Conservation (phyloP, 1,140 invertebrate species). For the Sitodiplosis mosellana region DNA sequence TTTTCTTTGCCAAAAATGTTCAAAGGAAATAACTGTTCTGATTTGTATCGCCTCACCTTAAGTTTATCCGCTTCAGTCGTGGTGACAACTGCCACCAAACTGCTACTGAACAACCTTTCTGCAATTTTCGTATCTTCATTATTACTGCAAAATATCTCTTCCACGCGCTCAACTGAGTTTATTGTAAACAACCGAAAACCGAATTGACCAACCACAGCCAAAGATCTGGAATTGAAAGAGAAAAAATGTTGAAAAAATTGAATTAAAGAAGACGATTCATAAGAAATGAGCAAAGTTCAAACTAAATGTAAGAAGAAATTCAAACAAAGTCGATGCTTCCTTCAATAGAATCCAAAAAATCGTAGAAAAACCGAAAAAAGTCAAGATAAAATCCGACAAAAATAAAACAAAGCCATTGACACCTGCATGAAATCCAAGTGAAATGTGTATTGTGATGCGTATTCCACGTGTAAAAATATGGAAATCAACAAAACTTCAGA, state of each 20-base stretch:
- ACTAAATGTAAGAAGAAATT: no score
- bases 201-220: conserved; percentile 3
- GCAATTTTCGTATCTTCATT: conserved; percentile 21
- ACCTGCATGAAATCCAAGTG: no score
- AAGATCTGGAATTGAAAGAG: conserved; percentile 2
- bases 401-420: no score
- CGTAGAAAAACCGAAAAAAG: no score
- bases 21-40: no score
- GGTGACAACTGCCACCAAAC: conserved; percentile 22
- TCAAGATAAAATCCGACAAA: no score
- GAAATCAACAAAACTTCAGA: no score
- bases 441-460: no score
- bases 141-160: conserved; percentile 21
- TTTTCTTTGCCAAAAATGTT: no score
- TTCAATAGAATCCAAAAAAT: no score
- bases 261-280: neutral
- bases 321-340: no score
- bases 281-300: neutral
- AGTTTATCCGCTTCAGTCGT: conserved; percentile 20
- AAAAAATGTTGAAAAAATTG: neutral
- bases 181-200: conserved; percentile 20
- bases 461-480: no score
- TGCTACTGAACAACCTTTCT: conserved; percentile 23
- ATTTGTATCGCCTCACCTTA: conserved; percentile 9
- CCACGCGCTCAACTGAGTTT: conserved; percentile 16